These are phyloP conservation scores for Centropyge bicolor DNA, from an alignment of 2,797 vertebrate genomes.

Conservation along the genomic window DNA sequence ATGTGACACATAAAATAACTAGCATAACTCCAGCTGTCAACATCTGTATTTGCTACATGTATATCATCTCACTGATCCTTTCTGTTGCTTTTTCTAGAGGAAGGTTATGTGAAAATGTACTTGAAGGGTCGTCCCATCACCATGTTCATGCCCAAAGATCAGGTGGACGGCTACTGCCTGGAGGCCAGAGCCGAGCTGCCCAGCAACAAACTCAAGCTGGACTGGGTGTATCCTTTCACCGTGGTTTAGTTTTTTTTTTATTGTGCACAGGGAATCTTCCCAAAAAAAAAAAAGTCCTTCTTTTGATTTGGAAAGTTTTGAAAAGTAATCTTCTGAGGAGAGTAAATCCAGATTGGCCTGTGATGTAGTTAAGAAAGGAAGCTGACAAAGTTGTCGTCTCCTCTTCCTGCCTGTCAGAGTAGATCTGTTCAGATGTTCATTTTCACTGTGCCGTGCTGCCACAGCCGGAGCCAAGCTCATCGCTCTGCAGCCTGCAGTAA, in stretches of 20 bases:
- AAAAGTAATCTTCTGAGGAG: slow-evolving; percentile 20
- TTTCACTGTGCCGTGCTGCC: slow-evolving; percentile 23
- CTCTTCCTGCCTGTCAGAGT: slow-evolving; percentile 48
- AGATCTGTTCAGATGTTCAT: slow-evolving; percentile 54
- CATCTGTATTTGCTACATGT: background rate
- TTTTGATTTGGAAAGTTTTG: slow-evolving; percentile 27
- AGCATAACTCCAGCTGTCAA: background rate
- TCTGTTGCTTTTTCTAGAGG: slow-evolving; percentile 91
- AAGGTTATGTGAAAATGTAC: slow-evolving; percentile 99
- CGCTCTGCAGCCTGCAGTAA: slow-evolving; percentile 53
- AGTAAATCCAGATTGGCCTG: slow-evolving; percentile 21
- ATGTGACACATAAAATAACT: background rate
- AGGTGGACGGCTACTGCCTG: slow-evolving; percentile 94
- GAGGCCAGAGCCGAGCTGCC: slow-evolving; percentile 94
- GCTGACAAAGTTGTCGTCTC: slow-evolving; percentile 31
- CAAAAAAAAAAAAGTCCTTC: background rate
- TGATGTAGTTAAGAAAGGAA: slow-evolving; percentile 28
- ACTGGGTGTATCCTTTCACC: slow-evolving; percentile 99
- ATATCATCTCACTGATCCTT: slow-evolving; percentile 54
- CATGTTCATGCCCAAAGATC: slow-evolving; percentile 98
- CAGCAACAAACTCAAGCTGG: slow-evolving; percentile 94
- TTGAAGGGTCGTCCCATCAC: slow-evolving; percentile 97
- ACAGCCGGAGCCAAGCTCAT: slow-evolving; percentile 24
- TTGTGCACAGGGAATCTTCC: background rate
- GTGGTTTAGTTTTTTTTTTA: background rate